phyloP scores from a whole-genome alignment of 2,888 invertebrate species.

The Rhamnusium bicolor region DNA sequence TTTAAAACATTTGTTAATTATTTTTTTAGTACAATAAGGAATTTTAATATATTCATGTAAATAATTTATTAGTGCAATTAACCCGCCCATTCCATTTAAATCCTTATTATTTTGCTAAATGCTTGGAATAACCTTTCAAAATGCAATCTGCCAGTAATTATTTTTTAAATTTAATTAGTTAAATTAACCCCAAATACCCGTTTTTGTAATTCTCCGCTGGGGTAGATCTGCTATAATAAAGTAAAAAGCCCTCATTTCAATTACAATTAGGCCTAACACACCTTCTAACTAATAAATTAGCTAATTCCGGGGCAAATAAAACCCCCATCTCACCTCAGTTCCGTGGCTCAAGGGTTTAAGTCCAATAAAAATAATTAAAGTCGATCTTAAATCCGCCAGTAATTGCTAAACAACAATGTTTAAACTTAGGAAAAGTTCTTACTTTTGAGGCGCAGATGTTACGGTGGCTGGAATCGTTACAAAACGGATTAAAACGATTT shows the following conservation, averaged over 20 bases:
- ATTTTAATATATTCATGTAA: too few relatives aligned
- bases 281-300: conserved; percentile 35
- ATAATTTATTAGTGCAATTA: too few relatives aligned
- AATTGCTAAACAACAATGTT: conserved; percentile 52
- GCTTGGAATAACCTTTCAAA: not conserved
- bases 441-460: conserved; percentile 49
- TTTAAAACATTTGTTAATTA: too few relatives aligned
- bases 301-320: conserved; percentile 20
- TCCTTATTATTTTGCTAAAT: not conserved
- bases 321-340: conserved; percentile 6
- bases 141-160: not conserved
- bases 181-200: conserved; percentile 21
- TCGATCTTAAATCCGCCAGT: conserved; percentile 30
- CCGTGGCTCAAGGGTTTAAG: conserved; percentile 1
- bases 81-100: not conserved
- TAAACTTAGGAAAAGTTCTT: conserved; percentile 46
- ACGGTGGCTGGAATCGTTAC: conserved; percentile 47
- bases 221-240: conserved; percentile 14
- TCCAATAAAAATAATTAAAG: conserved; percentile 48
- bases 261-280: conserved; percentile 34
- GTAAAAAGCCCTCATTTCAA: conserved; percentile 29
- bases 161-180: conserved; percentile 18
- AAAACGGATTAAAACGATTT: conserved; percentile 57
- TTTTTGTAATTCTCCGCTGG: conserved; percentile 5
- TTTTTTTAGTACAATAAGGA: too few relatives aligned